phyloP scores from a whole-genome alignment of 2,888 invertebrate species.

The Drosophila rubida region DNA sequence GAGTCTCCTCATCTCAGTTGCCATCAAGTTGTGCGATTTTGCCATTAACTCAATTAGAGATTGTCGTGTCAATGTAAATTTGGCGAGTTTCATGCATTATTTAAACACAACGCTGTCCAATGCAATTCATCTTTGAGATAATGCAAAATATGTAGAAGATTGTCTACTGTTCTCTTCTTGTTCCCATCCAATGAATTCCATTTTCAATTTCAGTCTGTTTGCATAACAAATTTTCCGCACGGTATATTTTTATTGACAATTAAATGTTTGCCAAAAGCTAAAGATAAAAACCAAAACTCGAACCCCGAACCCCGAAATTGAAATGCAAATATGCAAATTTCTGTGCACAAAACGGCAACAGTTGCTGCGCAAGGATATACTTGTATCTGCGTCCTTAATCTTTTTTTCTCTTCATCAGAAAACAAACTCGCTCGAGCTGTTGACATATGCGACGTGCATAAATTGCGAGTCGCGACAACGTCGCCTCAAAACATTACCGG shows the following conservation, averaged over 20 bases:
- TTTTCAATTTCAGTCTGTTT: conserved; percentile 81
- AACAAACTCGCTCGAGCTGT: conserved; percentile 54
- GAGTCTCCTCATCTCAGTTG: conserved; percentile 18
- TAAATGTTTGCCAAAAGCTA: conserved; percentile 64
- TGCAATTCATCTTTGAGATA: conserved; percentile 44
- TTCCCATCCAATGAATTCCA: conserved; percentile 42
- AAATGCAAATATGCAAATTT: conserved; percentile 78
- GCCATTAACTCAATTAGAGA: conserved; percentile 70
- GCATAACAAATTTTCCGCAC: conserved; percentile 84
- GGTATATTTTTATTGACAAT: conserved; percentile 84
- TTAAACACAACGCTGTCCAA: conserved; percentile 29
- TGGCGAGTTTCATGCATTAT: conserved; percentile 49
- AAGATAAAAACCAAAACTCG: conserved; percentile 33
- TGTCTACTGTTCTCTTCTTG: conserved; percentile 23
- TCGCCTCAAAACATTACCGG: conserved; percentile 68
- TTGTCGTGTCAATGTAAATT: conserved; percentile 43
- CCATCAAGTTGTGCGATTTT: conserved; percentile 31
- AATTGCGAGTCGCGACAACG: conserved; percentile 56
- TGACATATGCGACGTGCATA: conserved; percentile 78
- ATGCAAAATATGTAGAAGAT: conserved; percentile 40
- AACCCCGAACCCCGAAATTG: conserved; percentile 64
- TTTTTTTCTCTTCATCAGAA: conserved; percentile 22
- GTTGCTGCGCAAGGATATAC: conserved; percentile 48
- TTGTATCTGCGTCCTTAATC: conserved; percentile 22
- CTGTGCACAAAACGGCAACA: conserved; percentile 49